phyloP scores from a whole-genome alignment of 2,113 vertebrate species.

The Toxostoma redivivum region DNA sequence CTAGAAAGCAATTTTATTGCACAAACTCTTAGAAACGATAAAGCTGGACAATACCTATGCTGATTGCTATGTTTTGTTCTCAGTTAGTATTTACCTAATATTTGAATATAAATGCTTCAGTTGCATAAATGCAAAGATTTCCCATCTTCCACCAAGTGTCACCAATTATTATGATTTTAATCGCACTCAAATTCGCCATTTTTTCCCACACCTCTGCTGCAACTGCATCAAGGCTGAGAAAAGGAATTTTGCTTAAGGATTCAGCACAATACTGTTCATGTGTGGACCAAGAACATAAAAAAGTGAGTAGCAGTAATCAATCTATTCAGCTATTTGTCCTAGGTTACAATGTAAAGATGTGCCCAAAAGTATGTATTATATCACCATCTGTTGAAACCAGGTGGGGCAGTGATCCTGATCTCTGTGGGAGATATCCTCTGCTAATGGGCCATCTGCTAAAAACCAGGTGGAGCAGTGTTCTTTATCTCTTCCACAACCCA shows the following conservation, averaged over 20 bases:
- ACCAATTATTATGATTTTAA: neutral
- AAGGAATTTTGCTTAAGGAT: neutral
- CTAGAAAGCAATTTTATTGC: neutral
- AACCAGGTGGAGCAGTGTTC: too few species aligned
- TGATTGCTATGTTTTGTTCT: neutral
- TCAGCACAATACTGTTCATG: neutral
- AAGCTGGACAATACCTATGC: neutral
- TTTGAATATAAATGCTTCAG: neutral
- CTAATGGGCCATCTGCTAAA: too few species aligned
- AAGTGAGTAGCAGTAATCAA: neutral
- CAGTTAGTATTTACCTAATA: neutral
- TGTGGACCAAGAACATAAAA: neutral
- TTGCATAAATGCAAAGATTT: neutral
- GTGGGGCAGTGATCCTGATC: too few species aligned
- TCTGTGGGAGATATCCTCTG: too few species aligned
- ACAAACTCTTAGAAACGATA: neutral
- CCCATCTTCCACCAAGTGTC: neutral
- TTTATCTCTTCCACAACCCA: too few species aligned
- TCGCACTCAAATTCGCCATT: neutral
- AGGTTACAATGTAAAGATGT: too few species aligned
- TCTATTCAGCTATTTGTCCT: neutral
- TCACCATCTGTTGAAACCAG: too few species aligned
- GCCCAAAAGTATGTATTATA: too few species aligned
- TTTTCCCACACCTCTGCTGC: neutral
- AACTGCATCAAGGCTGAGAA: neutral